Evolutionary conservation across 1,140 invertebrate genomes (phyloP).

Genomic region (Diabrotica virgifera): DNA sequence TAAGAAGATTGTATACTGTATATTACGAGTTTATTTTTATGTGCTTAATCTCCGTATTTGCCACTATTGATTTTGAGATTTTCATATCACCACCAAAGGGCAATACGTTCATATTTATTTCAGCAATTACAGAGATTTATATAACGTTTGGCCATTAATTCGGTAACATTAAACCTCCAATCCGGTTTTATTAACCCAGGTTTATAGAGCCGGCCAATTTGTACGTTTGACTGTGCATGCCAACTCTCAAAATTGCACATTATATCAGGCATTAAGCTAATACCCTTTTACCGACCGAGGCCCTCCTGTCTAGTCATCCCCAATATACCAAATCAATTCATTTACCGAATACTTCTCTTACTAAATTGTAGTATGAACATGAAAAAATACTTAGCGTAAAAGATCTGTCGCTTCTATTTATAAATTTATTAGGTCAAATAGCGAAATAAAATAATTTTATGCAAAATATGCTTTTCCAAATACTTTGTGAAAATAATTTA

Average conservation of each 20-base stretch:
- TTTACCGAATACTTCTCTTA: too few species aligned
- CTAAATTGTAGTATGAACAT: too few species aligned
- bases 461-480: too few species aligned
- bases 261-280: conserved; percentile 5
- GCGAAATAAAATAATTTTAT: too few species aligned
- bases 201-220: conserved; percentile 1
- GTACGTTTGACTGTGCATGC: neutral
- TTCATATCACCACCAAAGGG: neutral
- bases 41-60: too few species aligned
- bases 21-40: too few species aligned
- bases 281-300: neutral
- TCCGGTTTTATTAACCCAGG: conserved; percentile 8
- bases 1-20: too few species aligned
- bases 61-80: neutral
- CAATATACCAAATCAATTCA: neutral
- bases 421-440: too few species aligned
- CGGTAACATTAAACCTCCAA: conserved; percentile 1
- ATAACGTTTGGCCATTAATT: neutral
- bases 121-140: conserved; percentile 1
- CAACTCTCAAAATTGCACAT: conserved; percentile 8
- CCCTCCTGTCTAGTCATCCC: neutral
- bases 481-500: too few species aligned
- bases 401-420: too few species aligned
- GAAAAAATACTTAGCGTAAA: too few species aligned
- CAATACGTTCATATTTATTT: neutral